These are phyloP conservation scores for Adelognathus sp. DNA, from an alignment of 2,888 invertebrate genomes.

Conservation along the genomic window DNA sequence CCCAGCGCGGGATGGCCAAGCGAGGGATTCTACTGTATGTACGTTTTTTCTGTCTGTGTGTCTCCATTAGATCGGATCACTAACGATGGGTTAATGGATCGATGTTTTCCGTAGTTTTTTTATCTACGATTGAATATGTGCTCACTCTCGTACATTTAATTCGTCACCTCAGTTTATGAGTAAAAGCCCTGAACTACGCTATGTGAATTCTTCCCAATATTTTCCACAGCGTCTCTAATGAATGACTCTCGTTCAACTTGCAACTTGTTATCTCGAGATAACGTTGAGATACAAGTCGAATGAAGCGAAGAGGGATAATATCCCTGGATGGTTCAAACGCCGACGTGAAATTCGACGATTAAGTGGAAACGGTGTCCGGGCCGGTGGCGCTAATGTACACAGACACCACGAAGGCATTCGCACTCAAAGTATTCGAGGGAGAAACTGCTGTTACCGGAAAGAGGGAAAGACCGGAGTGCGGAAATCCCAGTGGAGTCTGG, in stretches of 20 bases:
- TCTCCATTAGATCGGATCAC: no score
- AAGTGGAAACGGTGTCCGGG: background rate
- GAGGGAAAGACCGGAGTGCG: conserved; percentile 7
- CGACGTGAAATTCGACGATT: background rate
- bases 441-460: background rate
- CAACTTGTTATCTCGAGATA: background rate
- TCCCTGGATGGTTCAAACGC: background rate
- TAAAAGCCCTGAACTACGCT: no score
- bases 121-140: no score
- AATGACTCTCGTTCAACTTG: background rate
- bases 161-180: no score
- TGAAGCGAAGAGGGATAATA: background rate
- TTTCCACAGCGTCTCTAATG: no score
- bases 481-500: conserved; percentile 42
- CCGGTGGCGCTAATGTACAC: conserved; percentile 1
- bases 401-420: background rate
- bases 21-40: no score
- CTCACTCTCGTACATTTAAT: no score
- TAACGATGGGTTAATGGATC: no score
- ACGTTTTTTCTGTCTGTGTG: no score
- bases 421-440: conserved; percentile 25
- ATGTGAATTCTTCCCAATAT: no score
- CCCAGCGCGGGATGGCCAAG: no score
- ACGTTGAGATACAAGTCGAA: background rate
- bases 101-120: no score